These are phyloP conservation scores for Diadumene lineata DNA, from an alignment of 92 coral and sea anemone genomes.

Conservation along the genomic window DNA sequence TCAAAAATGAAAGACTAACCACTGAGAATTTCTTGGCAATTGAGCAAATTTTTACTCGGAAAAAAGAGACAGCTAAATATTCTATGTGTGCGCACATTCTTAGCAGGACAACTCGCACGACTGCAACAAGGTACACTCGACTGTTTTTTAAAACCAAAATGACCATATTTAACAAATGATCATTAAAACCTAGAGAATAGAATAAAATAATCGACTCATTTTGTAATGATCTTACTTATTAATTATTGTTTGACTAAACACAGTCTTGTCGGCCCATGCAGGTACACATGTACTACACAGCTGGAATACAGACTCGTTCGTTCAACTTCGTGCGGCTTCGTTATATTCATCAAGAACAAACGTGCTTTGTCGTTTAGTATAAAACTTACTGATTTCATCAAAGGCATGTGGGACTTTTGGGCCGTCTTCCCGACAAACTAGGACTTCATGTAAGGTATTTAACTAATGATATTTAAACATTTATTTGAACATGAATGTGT, in stretches of 20 bases:
- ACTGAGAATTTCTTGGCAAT: no score
- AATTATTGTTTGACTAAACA: background rate
- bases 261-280: background rate
- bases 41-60: no score
- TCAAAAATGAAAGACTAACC: no score
- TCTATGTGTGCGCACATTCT: no score
- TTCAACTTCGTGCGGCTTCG: no score
- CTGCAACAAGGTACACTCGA: background rate
- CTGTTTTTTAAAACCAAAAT: background rate
- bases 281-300: background rate
- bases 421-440: background rate
- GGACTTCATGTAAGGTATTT: background rate
- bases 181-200: background rate
- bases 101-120: background rate
- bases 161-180: background rate
- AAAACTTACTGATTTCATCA: background rate
- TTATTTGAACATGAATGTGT: no score
- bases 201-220: background rate
- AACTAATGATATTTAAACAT: background rate
- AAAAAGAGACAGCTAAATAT: no score
- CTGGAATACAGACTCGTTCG: conserved; percentile 1
- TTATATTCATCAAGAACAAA: no score
- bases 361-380: no score
- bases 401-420: background rate
- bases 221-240: conserved; percentile 3